phyloP scores from a whole-genome alignment of 2,888 invertebrate genomes.

The Tigriopus californicus region DNA sequence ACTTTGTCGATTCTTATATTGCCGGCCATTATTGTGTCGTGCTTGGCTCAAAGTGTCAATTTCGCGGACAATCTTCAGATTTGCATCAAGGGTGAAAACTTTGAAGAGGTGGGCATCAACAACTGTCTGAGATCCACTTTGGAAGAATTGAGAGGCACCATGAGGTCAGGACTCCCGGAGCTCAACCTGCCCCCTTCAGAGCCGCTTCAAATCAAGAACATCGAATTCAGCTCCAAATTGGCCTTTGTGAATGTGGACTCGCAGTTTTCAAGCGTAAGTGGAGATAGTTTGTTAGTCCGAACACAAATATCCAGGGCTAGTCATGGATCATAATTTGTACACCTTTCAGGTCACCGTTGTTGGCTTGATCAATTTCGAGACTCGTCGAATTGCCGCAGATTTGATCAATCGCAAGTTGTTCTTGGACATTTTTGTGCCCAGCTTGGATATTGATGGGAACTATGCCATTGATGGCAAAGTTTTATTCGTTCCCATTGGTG shows the following conservation, averaged over 20 bases:
- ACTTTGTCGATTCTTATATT: too few relatives aligned
- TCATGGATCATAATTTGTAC: not conserved
- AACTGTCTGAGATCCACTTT: not conserved
- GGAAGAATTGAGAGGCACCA: not conserved
- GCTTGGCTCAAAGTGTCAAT: too few relatives aligned
- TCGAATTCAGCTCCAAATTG: conserved; percentile 14
- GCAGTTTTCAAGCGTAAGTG: not conserved
- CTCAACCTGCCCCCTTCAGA: conserved; percentile 17
- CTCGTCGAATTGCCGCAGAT: conserved; percentile 16
- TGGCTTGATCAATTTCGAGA: conserved; percentile 17
- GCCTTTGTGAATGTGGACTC: not conserved
- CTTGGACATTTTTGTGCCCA: conserved; percentile 17
- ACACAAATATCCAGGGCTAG: too few relatives aligned
- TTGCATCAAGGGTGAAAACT: too few relatives aligned
- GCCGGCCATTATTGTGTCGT: too few relatives aligned
- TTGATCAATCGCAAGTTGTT: conserved; percentile 3
- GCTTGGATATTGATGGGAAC: conserved; percentile 16
- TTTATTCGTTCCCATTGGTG: conserved; percentile 16
- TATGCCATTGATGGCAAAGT: conserved; percentile 17
- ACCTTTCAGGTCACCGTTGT: conserved; percentile 16
- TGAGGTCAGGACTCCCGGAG: conserved; percentile 17
- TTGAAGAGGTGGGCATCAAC: not conserved
- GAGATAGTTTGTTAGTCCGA: too few relatives aligned
- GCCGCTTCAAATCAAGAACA: conserved; percentile 16
- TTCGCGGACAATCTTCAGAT: too few relatives aligned